Base-by-base conservation (phyloP, 2,797 vertebrate genomes). In the Meda fulgida region DNA sequence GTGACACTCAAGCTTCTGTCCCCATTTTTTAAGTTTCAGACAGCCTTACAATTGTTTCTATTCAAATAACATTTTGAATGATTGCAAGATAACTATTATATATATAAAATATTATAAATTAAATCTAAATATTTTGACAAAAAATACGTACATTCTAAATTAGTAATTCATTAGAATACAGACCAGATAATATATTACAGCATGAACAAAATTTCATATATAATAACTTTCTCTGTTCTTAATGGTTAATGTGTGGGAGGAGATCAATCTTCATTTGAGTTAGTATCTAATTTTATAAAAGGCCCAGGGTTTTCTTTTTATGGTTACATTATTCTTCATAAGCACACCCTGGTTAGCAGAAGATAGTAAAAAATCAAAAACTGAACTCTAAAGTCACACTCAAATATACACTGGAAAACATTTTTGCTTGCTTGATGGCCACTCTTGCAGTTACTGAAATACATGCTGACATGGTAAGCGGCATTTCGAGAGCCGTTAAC, bases 391-490 rank as follows among this genome's bases (percentile, higher is more conserved):
- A 70, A 70, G 11, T 43, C 36, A 70, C 5, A 43, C 14, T 78
- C 19, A 55, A 16, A 55, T n/a, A 55, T 51, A 34, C 46, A 53
- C 29, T 9, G 1, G 5, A 63, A 65, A 31, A 14, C 14, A 19
- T 67, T 66, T 66, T 66, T 1, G 14, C 10, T 55, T 36, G 7
- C 19, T 76, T 55, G 21, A 36, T 13, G 19, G 51, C 51, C 13
- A 77, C 16, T 58, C 23, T 58, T 76, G 38, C 23, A 26, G 19
- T 55, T 6, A 36, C 70, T 81, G 46, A 78, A 84, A 87, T 80
- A 81, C 66, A 23, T 84, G 88, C 88, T 89, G 88, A 88, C 80
- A 29, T 36, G 65, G 77, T 31, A 66, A 69, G 53, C 58, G 70
- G 55, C 66, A 38, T 67, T 40, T 53, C 36, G 31, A 76, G 71